A percentile compares a stretch with the other conserved stretches of the same genome.
These are phyloP conservation scores for Danio albolineatus DNA, from an alignment of 2,797 vertebrate species.

Conservation along the genomic window DNA sequence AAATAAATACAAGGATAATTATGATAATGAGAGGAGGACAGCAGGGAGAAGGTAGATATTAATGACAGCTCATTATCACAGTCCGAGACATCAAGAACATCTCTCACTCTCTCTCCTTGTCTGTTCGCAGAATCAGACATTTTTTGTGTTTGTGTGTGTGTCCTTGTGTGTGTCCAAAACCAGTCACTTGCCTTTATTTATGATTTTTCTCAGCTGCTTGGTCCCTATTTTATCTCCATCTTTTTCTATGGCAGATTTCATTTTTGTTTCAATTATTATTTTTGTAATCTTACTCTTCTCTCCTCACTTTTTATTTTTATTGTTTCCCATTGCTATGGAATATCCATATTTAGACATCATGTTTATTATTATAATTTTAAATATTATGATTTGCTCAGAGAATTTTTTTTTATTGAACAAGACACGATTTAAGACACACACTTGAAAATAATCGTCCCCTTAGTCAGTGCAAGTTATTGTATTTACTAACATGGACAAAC, in stretches of 20 bases:
- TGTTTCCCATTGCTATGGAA: too few species aligned
- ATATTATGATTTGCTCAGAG: too few species aligned
- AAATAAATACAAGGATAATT: constrained; percentile 51
- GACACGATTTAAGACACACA: too few species aligned
- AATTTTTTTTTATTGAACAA: too few species aligned
- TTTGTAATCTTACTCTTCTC: too few species aligned
- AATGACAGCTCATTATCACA: constrained; percentile 66
- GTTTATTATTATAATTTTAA: too few species aligned
- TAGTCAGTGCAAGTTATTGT: too few species aligned
- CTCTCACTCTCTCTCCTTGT: constrained; percentile 16
- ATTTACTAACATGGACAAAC: too few species aligned
- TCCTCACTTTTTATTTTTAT: too few species aligned
- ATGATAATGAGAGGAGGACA: constrained; percentile 56
- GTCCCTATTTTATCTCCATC: not conserved
- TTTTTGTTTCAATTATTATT: too few species aligned
- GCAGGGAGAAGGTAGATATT: constrained; percentile 52
- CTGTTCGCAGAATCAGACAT: constrained; percentile 24
- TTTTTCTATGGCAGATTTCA: not conserved
- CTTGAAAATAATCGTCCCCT: too few species aligned
- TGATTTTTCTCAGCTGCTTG: not conserved
- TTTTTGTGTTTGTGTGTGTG: not conserved
- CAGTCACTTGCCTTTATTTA: not conserved
- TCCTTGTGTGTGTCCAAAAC: not conserved
- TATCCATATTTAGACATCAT: too few species aligned
- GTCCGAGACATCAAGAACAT: constrained; percentile 49